Evolutionary conservation across 1,140 invertebrate species (phyloP), one percentile per base, ranked within the genome.

Genomic region (Papilio aristodemus): DNA sequence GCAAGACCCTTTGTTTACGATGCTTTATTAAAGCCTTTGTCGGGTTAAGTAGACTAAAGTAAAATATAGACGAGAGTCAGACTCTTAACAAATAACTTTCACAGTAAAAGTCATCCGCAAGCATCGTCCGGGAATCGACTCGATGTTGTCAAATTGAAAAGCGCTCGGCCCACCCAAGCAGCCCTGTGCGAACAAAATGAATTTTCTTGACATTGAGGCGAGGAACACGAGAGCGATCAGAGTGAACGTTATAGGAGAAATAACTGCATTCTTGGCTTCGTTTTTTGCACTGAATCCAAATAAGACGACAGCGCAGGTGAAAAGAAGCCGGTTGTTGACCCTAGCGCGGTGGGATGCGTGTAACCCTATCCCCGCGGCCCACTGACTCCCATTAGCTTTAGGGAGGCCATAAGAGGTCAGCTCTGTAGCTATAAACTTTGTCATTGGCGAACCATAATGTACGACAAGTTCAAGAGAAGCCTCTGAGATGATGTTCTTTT

Each of bases 291-390:
- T 7, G 19, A 50, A 54, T 54, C 17, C 46, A 54, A 54, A 54
- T 54, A 54, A 54, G 46, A 54, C 3, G 13, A 54, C 3, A 13
- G 17, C 43, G 46, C 46, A 54, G 46, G 46, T 54, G 46, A 54
- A 54, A 50, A 54, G 46, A 54, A 54, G 57, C 57, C 57, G 57
- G 57, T 58, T 36, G 13, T 27, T 58, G 27, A 58, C 57, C 57
- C 57, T 27, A n/a, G 14, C 22, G 22, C 54, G 27, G 58, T 36
- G 17, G 59, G 32, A 36, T 36, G 25, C 25, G 57, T 7, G 57
- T 62, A 62, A 62, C 36, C n/a, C n/a, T 17, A 62, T 62, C 59
- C 32, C 36, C 9, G 36, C 36, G 58, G 36, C 58, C 36, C 58
- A 60, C 58, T 60, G 58, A 60, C 59, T 62, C 32, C 59, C 27